Base-by-base conservation (phyloP, 2,797 vertebrate genomes). In the Falco biarmicus region DNA sequence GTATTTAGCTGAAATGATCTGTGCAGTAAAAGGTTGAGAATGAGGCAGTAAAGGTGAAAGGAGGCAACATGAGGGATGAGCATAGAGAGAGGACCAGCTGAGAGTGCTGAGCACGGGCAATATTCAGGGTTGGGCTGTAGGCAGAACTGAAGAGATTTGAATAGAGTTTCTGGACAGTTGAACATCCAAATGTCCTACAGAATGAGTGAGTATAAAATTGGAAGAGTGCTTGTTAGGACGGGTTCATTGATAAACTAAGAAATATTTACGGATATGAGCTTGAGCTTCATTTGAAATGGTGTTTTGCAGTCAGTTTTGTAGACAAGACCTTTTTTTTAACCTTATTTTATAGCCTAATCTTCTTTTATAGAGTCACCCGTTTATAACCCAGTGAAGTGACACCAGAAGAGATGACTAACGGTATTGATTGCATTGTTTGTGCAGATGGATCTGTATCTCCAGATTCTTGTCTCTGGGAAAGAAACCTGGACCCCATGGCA, bases 401-500 rank as follows among this genome's bases (percentile, higher is more conserved):
- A n/a, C 0, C 4, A 63, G 45, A n/a, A 39, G 75, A 80, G n/a
- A 50, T 80, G 66, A 53, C 25, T 96, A 66, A 94, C 57, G 31
- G 11, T 87, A 60, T 73, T 60, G 59, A 41, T 75, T 78, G 26
- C 85, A 25, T 79, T 74, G 48, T 92, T 80, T 94, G 73, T 81
- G 31, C 96, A 98, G 98, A 97, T 77, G 96, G 97, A 70, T 87
- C 96, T 5, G 94, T 88, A 24, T 98, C 98, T 63, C 96, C 98
- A 11, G 98, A 98, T 89, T 96, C 97, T 19, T 97, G 97, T 92
- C 97, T 97, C 11, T 98, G 98, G 98, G 98, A 98, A 20, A 98
- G 99, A 60, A 97, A 96, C 45, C 97, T 96, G 1, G 98, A 98
- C 56, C 98, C 98, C 1, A 94, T 98, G 76, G 96, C 98, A 34